These are phyloP conservation scores for Oscarella lobularis DNA, from an alignment of 37 sponge, comb jelly and placozoan species.

Conservation along the genomic window DNA sequence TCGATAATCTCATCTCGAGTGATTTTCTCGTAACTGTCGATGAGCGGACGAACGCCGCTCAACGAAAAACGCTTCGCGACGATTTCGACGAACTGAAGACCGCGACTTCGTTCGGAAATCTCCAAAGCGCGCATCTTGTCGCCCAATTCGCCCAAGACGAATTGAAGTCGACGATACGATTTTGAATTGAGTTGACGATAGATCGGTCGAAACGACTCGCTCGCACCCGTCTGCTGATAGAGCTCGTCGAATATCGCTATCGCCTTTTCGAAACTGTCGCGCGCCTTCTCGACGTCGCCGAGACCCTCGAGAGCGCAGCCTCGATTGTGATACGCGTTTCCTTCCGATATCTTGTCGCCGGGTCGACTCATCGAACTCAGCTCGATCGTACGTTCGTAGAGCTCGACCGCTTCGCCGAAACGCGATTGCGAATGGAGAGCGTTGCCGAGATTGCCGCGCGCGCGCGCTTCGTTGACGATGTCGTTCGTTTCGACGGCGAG, in stretches of 20 bases:
- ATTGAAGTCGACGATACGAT: background rate
- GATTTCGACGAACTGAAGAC: background rate
- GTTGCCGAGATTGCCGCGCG: background rate
- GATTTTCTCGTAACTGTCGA: background rate
- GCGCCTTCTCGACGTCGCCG: too few relatives aligned
- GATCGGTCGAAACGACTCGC: too few relatives aligned
- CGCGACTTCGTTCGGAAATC: background rate
- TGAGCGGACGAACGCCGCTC: background rate
- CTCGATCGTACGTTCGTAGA: background rate
- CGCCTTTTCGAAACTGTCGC: too few relatives aligned
- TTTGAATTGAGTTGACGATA: background rate
- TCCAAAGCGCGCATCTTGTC: background rate
- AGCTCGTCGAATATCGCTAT: too few relatives aligned
- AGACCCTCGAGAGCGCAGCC: background rate
- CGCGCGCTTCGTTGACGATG: background rate
- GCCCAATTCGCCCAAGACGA: background rate
- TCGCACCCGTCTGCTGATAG: too few relatives aligned
- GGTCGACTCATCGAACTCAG: background rate
- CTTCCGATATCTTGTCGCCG: background rate
- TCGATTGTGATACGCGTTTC: background rate
- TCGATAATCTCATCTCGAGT: background rate
- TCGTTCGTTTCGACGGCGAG: background rate
- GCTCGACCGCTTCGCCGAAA: background rate
- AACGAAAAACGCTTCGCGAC: too few relatives aligned
- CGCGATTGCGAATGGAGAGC: background rate